Evolutionary conservation across 2,888 invertebrate genomes (phyloP).

Genomic region (Tigriopus californicus): DNA sequence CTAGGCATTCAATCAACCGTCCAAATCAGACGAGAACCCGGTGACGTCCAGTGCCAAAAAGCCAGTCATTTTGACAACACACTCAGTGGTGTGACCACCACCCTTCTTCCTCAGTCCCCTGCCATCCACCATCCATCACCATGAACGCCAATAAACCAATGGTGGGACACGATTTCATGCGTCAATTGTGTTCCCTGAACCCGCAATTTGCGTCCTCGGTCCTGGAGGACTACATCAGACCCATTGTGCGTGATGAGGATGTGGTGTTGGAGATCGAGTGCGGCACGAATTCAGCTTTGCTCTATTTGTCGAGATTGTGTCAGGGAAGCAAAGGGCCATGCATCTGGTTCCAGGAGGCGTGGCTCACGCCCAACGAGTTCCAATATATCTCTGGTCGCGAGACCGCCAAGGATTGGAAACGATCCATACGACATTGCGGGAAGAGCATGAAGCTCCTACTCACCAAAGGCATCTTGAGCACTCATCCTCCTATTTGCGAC

Average conservation of each 20-base stretch:
- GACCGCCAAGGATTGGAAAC: constrained; percentile 19
- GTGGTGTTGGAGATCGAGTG: constrained; percentile 27
- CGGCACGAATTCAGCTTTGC: constrained; percentile 25
- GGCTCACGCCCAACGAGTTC: constrained; percentile 15
- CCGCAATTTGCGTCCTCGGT: constrained; percentile 17
- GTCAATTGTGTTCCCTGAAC: constrained; percentile 6
- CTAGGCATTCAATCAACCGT: no score
- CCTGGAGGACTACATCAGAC: constrained; percentile 21
- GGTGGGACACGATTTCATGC: neutral
- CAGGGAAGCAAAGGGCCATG: constrained; percentile 20
- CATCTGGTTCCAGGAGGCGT: constrained; percentile 8
- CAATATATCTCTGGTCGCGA: constrained; percentile 5
- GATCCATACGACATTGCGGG: constrained; percentile 32
- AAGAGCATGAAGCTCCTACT: constrained; percentile 31
- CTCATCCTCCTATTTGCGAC: constrained; percentile 28
- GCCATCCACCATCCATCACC: no score
- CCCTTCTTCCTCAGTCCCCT: no score
- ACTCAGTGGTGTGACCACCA: no score
- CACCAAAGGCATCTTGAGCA: constrained; percentile 29
- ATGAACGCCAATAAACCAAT: no score
- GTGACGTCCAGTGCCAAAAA: no score
- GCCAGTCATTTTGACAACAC: no score
- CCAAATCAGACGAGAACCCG: no score
- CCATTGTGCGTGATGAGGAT: constrained; percentile 22
- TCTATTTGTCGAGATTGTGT: constrained; percentile 28